These are phyloP conservation scores for Novumbra hubbsi DNA, from an alignment of 2,797 vertebrate species.

Conservation along the genomic window DNA sequence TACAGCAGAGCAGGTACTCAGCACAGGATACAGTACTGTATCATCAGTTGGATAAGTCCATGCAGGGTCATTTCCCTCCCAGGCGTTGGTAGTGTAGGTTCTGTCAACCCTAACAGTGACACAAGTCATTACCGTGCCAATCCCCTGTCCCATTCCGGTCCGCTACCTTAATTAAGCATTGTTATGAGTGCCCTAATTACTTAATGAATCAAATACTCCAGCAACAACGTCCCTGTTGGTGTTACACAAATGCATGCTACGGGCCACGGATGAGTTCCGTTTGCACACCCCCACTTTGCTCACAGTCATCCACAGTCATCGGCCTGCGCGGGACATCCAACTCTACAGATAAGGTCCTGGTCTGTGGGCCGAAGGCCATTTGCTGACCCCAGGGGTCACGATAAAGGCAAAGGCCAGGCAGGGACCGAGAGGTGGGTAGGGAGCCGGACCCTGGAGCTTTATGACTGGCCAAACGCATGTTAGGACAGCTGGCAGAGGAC, in stretches of 20 bases:
- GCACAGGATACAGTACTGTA: too few species aligned
- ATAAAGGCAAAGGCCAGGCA: conserved; percentile 53
- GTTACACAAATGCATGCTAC: neutral
- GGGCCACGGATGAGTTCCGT: neutral
- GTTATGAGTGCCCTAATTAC: too few species aligned
- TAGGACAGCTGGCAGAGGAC: conserved; percentile 71
- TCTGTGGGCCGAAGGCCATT: conserved; percentile 59
- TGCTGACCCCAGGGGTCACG: conserved; percentile 62
- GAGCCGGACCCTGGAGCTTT: conserved; percentile 68
- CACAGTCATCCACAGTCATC: conserved; percentile 84
- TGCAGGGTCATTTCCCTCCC: neutral
- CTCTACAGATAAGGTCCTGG: conserved; percentile 73
- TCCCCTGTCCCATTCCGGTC: too few species aligned
- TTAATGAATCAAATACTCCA: neutral
- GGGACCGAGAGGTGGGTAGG: conserved; percentile 49
- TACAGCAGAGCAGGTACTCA: neutral
- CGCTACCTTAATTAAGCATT: too few species aligned
- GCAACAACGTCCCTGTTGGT: neutral
- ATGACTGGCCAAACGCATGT: conserved; percentile 57
- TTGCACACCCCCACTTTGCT: conserved; percentile 61
- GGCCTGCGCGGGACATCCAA: conserved; percentile 85
- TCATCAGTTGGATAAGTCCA: neutral
- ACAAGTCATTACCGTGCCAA: neutral
- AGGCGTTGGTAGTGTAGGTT: neutral
- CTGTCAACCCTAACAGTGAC: neutral